phyloP scores from a whole-genome alignment of 2,797 vertebrate genomes.

The Diplodus puntazzo region DNA sequence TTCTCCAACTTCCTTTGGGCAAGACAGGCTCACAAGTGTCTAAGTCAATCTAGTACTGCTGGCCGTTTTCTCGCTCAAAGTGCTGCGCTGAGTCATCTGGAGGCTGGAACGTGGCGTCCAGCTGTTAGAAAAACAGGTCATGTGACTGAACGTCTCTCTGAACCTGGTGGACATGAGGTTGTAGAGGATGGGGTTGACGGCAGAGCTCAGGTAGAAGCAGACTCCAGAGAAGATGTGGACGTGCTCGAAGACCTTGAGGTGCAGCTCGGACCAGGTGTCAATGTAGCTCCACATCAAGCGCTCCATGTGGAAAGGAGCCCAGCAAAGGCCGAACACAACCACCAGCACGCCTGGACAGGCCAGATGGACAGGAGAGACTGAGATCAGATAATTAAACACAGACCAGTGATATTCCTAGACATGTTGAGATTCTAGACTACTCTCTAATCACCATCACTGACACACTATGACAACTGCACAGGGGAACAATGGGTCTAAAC shows the following conservation, averaged over 20 bases:
- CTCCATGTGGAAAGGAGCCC: conserved; percentile 94
- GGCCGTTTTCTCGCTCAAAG: conserved; percentile 68
- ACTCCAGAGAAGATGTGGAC: conserved; percentile 91
- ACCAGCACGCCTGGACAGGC: conserved; percentile 89
- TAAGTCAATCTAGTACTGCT: conserved; percentile 5
- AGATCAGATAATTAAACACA: background rate
- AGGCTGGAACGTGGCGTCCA: conserved; percentile 66
- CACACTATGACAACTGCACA: background rate
- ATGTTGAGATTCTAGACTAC: too few species aligned
- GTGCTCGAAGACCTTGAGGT: conserved; percentile 82
- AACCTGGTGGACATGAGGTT: conserved; percentile 95
- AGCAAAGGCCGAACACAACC: conserved; percentile 92
- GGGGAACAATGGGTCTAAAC: background rate
- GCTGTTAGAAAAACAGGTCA: conserved; percentile 76
- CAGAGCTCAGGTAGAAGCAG: conserved; percentile 94
- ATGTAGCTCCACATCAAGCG: conserved; percentile 94
- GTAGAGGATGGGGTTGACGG: conserved; percentile 92
- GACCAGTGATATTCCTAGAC: background rate
- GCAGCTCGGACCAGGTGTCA: conserved; percentile 74
- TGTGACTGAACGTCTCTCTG: conserved; percentile 90
- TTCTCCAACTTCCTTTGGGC: background rate
- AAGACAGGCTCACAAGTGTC: background rate
- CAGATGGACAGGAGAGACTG: background rate
- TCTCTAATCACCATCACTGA: too few species aligned
- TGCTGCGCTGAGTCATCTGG: conserved; percentile 82